A percentile compares a stretch with the other conserved stretches of the same genome.
Evolutionary conservation across 2,888 invertebrate genomes (phyloP).

Genomic region (Plagodis dolabraria): DNA sequence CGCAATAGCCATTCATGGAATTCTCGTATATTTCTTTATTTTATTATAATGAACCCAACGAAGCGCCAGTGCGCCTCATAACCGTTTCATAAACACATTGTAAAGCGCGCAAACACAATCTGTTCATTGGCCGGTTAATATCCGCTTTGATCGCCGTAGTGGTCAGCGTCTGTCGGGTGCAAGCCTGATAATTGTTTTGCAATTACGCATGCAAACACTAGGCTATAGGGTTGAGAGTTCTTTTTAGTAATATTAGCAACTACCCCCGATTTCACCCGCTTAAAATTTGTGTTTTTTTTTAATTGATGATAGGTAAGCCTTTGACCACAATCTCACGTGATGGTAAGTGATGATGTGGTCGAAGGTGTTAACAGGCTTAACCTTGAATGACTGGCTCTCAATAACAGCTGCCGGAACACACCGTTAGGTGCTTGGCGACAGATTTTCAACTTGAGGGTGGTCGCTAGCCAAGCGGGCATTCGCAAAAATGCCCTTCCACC

Average conservation of each 20-base stretch:
- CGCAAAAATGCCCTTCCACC: too few species aligned
- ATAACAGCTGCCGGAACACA: too few species aligned
- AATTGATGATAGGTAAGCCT: too few species aligned
- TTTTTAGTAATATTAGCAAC: background rate
- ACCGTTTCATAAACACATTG: conserved; percentile 4
- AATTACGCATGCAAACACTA: conserved; percentile 34
- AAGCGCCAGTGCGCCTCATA: background rate
- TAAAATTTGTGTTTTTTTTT: too few species aligned
- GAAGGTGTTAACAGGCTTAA: too few species aligned
- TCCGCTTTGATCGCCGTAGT: conserved; percentile 10
- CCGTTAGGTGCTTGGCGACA: too few species aligned
- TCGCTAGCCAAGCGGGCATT: too few species aligned
- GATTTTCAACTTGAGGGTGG: too few species aligned
- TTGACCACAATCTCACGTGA: too few species aligned
- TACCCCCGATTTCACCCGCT: too few species aligned
- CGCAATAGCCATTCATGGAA: background rate
- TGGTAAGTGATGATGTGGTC: too few species aligned
- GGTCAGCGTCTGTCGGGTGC: conserved; percentile 7
- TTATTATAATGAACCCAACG: background rate
- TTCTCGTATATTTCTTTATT: background rate
- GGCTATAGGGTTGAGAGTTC: conserved; percentile 13
- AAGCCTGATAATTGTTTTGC: conserved; percentile 39
- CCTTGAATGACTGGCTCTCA: too few species aligned
- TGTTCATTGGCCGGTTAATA: conserved; percentile 25
- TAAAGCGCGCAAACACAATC: conserved; percentile 14